Evolutionary conservation across 2,113 vertebrate species (phyloP).

Genomic region (Hippocampus barbouri): DNA sequence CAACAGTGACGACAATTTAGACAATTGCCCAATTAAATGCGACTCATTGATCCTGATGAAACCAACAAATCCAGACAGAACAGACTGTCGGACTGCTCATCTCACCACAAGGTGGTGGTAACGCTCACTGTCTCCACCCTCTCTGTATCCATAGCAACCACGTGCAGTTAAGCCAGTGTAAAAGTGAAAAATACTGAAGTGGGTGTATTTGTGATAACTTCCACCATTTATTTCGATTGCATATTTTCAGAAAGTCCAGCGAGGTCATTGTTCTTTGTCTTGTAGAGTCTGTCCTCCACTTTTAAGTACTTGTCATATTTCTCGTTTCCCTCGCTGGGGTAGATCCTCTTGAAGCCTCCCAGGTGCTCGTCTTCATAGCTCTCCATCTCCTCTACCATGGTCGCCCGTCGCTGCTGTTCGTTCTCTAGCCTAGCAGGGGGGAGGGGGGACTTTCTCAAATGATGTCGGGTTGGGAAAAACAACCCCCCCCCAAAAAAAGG

Average conservation of each 20-base stretch:
- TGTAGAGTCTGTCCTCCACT: slow-evolving; percentile 13
- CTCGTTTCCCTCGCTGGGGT: slow-evolving; percentile 8
- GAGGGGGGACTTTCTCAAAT: background rate
- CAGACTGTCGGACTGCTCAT: background rate
- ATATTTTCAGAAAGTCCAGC: background rate
- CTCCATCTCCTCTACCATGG: slow-evolving; percentile 8
- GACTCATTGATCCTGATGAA: background rate
- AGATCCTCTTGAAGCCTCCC: slow-evolving; percentile 6
- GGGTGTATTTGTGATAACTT: background rate
- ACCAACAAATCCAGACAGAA: background rate
- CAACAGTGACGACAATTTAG: background rate
- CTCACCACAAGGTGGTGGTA: background rate
- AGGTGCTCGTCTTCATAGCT: slow-evolving; percentile 7
- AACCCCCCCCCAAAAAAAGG: background rate
- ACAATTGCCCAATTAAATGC: background rate
- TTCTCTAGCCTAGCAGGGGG: background rate
- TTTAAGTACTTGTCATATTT: slow-evolving; percentile 14
- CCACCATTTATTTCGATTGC: background rate
- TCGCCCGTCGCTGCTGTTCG: background rate
- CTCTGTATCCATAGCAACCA: background rate
- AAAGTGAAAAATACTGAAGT: background rate
- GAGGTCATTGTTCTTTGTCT: background rate
- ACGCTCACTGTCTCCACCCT: background rate
- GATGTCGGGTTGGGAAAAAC: background rate
- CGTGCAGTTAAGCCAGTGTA: background rate